Evolutionary conservation across 2,797 vertebrate species (phyloP), one percentile per base, ranked within the genome.

Genomic region (Alcedo quadribrachys): DNA sequence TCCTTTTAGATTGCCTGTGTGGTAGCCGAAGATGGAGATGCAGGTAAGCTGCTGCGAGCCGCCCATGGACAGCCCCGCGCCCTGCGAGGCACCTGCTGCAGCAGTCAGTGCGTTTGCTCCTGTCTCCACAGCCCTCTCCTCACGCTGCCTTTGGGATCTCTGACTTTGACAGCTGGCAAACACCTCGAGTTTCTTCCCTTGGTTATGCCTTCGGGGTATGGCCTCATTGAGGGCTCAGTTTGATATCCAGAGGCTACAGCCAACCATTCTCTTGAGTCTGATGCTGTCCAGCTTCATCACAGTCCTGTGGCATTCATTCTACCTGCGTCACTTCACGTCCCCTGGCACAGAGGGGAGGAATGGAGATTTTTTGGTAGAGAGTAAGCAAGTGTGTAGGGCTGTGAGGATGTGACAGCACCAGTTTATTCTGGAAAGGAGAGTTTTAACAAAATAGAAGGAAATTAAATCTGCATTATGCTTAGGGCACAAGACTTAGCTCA

Each of bases 81-180:
- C 16, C 28, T 35, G 42, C 7, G 5, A 62, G 32, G 15, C 11
- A 19, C 27, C 8, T 10, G 0, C 61, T 9, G 71, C 33, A 33
- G 45, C 7, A 17, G 9, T 62, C 8, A 77, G 58, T 15, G 33
- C 7, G 1, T 63, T 50, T 35, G 27, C 19, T 58, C 4, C 17
- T 3, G 18, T 5, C 19, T 33, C 12, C 55, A 89, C 27, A 3
- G 6, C 32, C 11, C 4, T 50, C 53, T 51, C 46, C 43, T 68
- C 50, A 1, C 4, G 0, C 4, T 32, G 10, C 20, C 0, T 11
- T 69, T 27, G 37, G 10, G 8, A 6, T 28, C 33, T 16, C 7
- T 30, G 42, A 6, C n/a, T 80, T 88, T 48, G 33, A 37, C 11
- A 6, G 20, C 32, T 55, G 19, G 11, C 16, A 20, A 35, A 42